These are phyloP conservation scores for Ginglymostoma cirratum DNA, from an alignment of 2,113 vertebrate species.

Conservation along the genomic window DNA sequence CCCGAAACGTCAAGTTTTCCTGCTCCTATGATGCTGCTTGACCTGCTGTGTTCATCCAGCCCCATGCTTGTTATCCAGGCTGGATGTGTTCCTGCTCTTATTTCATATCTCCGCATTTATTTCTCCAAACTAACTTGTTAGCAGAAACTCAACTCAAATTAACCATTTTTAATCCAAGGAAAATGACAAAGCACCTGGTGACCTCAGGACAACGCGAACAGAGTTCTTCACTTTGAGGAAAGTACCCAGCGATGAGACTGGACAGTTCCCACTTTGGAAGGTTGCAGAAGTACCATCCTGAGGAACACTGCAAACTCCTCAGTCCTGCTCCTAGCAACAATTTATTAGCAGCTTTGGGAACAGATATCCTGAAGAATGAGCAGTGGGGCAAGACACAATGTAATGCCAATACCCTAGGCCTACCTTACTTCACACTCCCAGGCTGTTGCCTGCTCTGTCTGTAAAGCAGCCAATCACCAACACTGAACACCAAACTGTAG, in stretches of 20 bases:
- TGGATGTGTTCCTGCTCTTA: not conserved
- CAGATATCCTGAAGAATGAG: not conserved
- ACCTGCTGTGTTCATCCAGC: too few species aligned
- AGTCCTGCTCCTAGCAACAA: not conserved
- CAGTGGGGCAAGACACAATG: not conserved
- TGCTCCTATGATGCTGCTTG: too few species aligned
- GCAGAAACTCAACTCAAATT: not conserved
- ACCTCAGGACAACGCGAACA: not conserved
- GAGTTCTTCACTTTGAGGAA: not conserved
- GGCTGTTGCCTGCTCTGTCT: not conserved
- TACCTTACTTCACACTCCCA: not conserved
- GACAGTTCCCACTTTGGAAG: not conserved
- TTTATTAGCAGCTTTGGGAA: not conserved
- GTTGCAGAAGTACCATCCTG: not conserved
- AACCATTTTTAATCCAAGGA: not conserved
- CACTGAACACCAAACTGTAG: not conserved
- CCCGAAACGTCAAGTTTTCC: too few species aligned
- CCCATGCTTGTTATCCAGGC: too few species aligned
- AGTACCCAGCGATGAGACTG: not conserved
- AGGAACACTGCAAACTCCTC: not conserved
- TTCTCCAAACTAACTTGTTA: not conserved
- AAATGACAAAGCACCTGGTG: not conserved
- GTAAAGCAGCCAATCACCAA: not conserved
- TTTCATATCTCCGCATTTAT: not conserved
- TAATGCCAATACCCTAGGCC: too few species aligned